These are phyloP conservation scores for Drosophila pandora DNA, from an alignment of 1,140 invertebrate genomes.

Conservation along the genomic window DNA sequence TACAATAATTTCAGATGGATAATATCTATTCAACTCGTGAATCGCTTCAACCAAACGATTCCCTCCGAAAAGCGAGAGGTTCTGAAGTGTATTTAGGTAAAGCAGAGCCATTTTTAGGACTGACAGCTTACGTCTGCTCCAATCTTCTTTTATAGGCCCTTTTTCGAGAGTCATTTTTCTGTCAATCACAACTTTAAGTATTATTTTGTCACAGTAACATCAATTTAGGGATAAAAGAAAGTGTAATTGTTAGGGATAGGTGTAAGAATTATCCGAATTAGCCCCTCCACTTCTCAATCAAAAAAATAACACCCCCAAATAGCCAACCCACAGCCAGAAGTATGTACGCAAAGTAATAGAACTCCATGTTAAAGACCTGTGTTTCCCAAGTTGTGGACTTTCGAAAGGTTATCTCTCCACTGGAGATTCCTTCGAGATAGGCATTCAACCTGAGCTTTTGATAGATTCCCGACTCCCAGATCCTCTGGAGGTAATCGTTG, in stretches of 20 bases:
- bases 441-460: conserved; percentile 10
- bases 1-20: conserved; percentile 44
- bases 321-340: conserved; percentile 30
- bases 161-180: conserved; percentile 14
- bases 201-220: conserved; percentile 1
- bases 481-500: conserved; percentile 23
- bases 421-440: conserved; percentile 26
- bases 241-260: background rate
- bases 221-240: conserved; percentile 14
- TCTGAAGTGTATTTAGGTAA: conserved; percentile 42
- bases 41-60: conserved; percentile 31
- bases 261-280: background rate
- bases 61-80: conserved; percentile 29
- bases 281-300: background rate
- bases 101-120: conserved; percentile 44
- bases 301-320: conserved; percentile 18
- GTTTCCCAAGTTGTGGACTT: conserved; percentile 6
- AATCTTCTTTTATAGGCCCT: conserved; percentile 27
- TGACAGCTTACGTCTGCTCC: no score
- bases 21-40: conserved; percentile 44
- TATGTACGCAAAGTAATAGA: conserved; percentile 35
- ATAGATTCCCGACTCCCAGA: conserved; percentile 37
- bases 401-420: conserved; percentile 34
- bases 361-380: conserved; percentile 32
- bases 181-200: conserved; percentile 13